Percentiles rank a stretch among this genome's conserved stretches.
These are phyloP conservation scores for Drosophila nr. perissopoda DNA, from an alignment of 2,888 invertebrate genomes.

Conservation along the genomic window DNA sequence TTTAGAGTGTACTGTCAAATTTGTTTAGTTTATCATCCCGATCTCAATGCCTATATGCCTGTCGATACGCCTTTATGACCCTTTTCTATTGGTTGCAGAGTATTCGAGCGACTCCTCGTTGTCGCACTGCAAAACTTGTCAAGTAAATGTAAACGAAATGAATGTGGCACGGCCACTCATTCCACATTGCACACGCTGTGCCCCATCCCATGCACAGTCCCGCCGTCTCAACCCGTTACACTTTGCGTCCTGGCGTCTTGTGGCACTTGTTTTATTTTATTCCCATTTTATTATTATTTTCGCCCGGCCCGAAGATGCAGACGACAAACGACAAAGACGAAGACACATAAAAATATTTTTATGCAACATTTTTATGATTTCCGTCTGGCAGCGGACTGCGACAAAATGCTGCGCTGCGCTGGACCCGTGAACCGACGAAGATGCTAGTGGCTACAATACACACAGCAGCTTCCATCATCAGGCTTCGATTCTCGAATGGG, in stretches of 20 bases:
- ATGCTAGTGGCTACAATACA: slow-evolving; percentile 4
- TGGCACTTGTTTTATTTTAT: slow-evolving; percentile 73
- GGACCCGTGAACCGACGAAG: background rate
- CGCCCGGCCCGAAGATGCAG: slow-evolving; percentile 43
- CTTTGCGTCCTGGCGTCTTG: slow-evolving; percentile 21
- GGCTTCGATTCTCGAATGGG: background rate
- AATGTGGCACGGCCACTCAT: slow-evolving; percentile 67
- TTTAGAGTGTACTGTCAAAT: background rate
- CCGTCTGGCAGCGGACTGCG: slow-evolving; percentile 64
- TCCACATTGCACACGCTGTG: slow-evolving; percentile 15
- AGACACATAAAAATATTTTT: slow-evolving; percentile 73
- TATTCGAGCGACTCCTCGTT: slow-evolving; percentile 21
- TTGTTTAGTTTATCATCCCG: background rate
- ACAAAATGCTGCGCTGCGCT: slow-evolving; percentile 36
- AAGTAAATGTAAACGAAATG: slow-evolving; percentile 76
- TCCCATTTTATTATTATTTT: slow-evolving; percentile 75
- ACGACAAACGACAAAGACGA: slow-evolving; percentile 24
- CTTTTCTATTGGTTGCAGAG: slow-evolving; percentile 1
- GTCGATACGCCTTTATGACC: background rate
- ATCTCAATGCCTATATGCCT: background rate
- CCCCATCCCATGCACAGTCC: background rate
- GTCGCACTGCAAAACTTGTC: slow-evolving; percentile 74
- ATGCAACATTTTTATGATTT: slow-evolving; percentile 79
- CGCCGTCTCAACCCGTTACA: slow-evolving; percentile 28
- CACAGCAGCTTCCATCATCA: slow-evolving; percentile 3